Evolutionary conservation across 2,888 invertebrate species (phyloP).

Genomic region (Miltochrista miniata): DNA sequence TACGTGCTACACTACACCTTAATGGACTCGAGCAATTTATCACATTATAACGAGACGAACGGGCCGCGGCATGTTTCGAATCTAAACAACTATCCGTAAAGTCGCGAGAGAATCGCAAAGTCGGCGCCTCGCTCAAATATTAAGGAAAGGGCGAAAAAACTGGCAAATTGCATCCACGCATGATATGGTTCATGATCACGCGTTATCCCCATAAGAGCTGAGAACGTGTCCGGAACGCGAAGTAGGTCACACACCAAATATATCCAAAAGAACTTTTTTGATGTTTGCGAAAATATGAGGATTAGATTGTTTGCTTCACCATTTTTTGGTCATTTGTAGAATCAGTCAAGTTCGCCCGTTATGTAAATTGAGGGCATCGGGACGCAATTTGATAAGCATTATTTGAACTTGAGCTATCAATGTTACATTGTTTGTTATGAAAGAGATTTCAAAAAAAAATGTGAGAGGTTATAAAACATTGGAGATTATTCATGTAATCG

Average conservation of each 20-base stretch:
- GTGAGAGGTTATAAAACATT: background rate
- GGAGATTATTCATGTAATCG: background rate
- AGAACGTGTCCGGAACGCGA: slow-evolving; percentile 32
- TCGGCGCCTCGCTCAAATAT: slow-evolving; percentile 30
- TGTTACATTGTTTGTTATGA: slow-evolving; percentile 8
- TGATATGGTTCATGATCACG: slow-evolving; percentile 43
- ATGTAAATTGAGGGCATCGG: slow-evolving; percentile 15
- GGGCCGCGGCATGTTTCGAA: slow-evolving; percentile 32
- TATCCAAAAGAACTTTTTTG: slow-evolving; percentile 29
- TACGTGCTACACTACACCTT: slow-evolving; percentile 19
- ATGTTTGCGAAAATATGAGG: slow-evolving; percentile 23
- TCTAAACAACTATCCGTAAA: slow-evolving; percentile 36
- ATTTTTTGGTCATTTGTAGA: slow-evolving; percentile 35
- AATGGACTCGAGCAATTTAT: slow-evolving; percentile 43
- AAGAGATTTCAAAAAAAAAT: background rate
- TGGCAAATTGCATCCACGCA: slow-evolving; percentile 40
- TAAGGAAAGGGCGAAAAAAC: slow-evolving; percentile 33
- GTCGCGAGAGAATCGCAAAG: slow-evolving; percentile 39
- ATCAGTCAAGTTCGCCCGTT: slow-evolving; percentile 19
- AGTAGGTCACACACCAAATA: slow-evolving; percentile 27
- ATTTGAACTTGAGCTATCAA: slow-evolving; percentile 13
- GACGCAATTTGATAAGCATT: slow-evolving; percentile 12
- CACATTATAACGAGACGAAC: slow-evolving; percentile 20
- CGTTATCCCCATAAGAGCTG: slow-evolving; percentile 41
- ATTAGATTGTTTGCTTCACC: slow-evolving; percentile 23